phyloP scores from a whole-genome alignment of 2,797 vertebrate species.

The Fratercula arctica region DNA sequence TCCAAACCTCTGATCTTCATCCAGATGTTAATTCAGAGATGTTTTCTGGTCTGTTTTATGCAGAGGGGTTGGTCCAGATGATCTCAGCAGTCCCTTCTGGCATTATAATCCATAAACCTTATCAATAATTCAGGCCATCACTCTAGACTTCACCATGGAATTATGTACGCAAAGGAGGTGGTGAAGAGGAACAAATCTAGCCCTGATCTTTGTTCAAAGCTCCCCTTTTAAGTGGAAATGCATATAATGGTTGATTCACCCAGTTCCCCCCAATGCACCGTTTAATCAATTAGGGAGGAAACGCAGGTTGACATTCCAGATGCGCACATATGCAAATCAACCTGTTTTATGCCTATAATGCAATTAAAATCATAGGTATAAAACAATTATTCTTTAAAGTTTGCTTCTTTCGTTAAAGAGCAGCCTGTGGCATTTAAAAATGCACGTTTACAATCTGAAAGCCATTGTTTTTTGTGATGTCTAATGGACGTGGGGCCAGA shows the following conservation, averaged over 20 bases:
- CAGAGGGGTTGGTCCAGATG: background rate
- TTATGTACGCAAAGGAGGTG: background rate
- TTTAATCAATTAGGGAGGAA: background rate
- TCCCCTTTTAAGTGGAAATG: background rate
- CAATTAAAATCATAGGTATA: background rate
- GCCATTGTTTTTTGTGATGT: background rate
- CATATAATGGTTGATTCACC: background rate
- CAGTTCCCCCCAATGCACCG: background rate
- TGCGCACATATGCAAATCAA: background rate
- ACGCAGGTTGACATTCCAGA: background rate
- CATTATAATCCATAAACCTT: background rate
- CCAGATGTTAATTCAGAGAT: slow-evolving; percentile 20
- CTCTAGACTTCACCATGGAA: background rate
- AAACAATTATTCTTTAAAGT: background rate
- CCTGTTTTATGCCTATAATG: background rate
- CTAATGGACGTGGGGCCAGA: background rate
- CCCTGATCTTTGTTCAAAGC: background rate
- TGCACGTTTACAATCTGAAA: background rate
- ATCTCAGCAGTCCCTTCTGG: background rate
- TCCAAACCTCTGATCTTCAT: slow-evolving; percentile 1
- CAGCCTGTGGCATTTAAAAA: background rate
- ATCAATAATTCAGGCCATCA: background rate
- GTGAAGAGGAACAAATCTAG: background rate
- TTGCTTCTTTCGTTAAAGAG: background rate
- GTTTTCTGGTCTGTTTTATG: background rate